Evolutionary conservation across 1,140 invertebrate genomes (phyloP), one percentile per base, ranked within the genome.

Genomic region (Drosophila repleta): DNA sequence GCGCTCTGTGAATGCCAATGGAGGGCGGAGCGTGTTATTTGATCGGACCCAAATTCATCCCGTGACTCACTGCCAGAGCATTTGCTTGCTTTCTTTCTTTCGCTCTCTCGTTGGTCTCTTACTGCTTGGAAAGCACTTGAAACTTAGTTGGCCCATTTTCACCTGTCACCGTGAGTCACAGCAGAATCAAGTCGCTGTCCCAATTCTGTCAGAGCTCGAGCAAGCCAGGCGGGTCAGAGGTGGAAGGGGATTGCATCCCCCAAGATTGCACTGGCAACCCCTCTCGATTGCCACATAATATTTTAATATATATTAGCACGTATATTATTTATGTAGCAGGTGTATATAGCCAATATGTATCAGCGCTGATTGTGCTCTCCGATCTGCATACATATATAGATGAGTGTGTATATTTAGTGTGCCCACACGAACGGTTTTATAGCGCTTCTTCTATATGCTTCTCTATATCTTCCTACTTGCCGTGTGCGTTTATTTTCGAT

Each of bases 401-500:
- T 66, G 13, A n/a, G n/a, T 67, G 55, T 52, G 26, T 64, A 46
- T 53, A 55, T 26, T 26, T 45, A 20, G 41, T 61, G 62, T 69
- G 66, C 79, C 79, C 79, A 78, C 77, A 79, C 79, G 61, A 63
- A 48, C 26, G 61, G 60, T 87, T 84, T 84, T 81, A 84, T 84
- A 80, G 73, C 74, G 63, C 51, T 77, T 69, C 51, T 77, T 69
- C 69, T 79, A 79, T 78, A 80, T 76, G 49, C 69, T 57, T 53
- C 45, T 82, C 80, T 70, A 85, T 71, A 74, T 81, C 77, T 85
- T 84, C 68, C 75, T 85, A 67, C 68, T 85, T 80, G 65, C 74
- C 77, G 82, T 85, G 83, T 87, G 79, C 83, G 83, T 82, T 83
- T 83, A 87, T 87, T 87, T 87, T 88, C 76, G 83, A 83, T 79